Base-by-base conservation (phyloP, 2,113 vertebrate genomes). In the Menidia beryllina region DNA sequence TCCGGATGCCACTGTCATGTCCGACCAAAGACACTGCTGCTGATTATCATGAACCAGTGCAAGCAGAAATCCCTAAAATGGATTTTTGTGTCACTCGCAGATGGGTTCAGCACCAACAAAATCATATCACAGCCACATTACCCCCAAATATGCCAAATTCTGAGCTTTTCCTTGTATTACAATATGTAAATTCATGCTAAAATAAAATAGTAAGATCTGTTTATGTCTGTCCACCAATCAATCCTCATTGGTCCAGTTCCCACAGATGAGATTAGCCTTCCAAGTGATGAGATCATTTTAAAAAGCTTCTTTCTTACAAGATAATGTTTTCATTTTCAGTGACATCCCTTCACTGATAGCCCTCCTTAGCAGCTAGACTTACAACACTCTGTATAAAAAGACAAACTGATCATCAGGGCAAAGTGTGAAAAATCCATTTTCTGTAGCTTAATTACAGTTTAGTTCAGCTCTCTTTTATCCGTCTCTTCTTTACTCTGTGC, bases 401-500 rank as follows among this genome's bases (percentile, higher is more conserved):
- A 1, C 82, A 57, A 81, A 68, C 60, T 79, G 63, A 78, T 84
- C 63, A 62, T 74, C 58, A 66, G 74, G 83, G 86, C 80, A 79
- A 79, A 82, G 71, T 80, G 63, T 82, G 58, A 72, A 85, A 84
- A 89, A 88, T 88, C 76, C 57, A 82, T 86, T 84, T 81, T 83
- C 77, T 74, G 39, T 70, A 52, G 55, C 71, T 75, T 88, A 86
- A 90, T 90, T 91, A 77, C 51, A 72, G 84, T 91, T 73, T 48
- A 21, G 45, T 59, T 69, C 62, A 34, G 27, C n/a, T 77, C 69
- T 65, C 51, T 43, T 68, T 58, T 74, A 79, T 79, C 80, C 76
- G 64, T 72, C 66, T 60, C 12, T 66, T 56, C 14, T 85, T 86
- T 86, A 63, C 81, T 77, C 72, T 43, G 61, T 83, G 82, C 58